A percentile compares a stretch with the other conserved stretches of the same genome.
Evolutionary conservation across 2,888 invertebrate species (phyloP).

Genomic region (Laspeyria flexula): DNA sequence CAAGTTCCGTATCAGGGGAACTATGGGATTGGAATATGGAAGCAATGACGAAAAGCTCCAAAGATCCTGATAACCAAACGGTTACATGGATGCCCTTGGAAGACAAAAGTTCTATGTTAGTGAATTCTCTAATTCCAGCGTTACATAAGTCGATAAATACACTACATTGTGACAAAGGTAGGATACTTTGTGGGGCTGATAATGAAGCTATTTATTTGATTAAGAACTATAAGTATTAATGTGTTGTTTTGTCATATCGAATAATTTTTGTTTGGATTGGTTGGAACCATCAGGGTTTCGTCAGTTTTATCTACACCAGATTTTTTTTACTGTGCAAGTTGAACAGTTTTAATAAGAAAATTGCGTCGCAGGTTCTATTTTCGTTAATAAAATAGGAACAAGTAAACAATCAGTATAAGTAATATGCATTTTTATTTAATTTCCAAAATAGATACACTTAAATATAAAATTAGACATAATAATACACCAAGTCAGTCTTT

Average conservation of each 20-base stretch:
- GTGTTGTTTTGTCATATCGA: constrained; percentile 14
- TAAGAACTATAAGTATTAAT: constrained; percentile 86
- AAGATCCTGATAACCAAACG: constrained; percentile 70
- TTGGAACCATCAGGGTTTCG: too few species aligned
- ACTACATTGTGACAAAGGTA: constrained; percentile 91
- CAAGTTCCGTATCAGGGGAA: constrained; percentile 93
- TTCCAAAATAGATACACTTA: constrained; percentile 73
- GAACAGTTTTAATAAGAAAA: too few species aligned
- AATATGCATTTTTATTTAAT: constrained; percentile 67
- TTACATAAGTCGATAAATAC: constrained; percentile 93
- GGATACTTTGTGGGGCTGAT: constrained; percentile 93
- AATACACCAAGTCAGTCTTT: constrained; percentile 86
- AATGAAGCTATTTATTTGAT: constrained; percentile 95
- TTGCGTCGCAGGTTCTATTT: too few species aligned
- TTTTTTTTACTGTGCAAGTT: too few species aligned
- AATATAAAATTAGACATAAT: constrained; percentile 69
- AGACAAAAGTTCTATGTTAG: constrained; percentile 89
- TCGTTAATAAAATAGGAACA: constrained; percentile 6
- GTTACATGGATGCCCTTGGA: constrained; percentile 89
- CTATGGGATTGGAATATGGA: constrained; percentile 96
- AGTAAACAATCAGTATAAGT: constrained; percentile 49
- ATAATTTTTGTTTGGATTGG: too few species aligned
- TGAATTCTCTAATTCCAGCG: constrained; percentile 90
- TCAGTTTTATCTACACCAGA: too few species aligned
- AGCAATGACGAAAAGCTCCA: constrained; percentile 70